phyloP scores from a whole-genome alignment of 2,113 vertebrate species.

The Apistogramma diplotaenia region DNA sequence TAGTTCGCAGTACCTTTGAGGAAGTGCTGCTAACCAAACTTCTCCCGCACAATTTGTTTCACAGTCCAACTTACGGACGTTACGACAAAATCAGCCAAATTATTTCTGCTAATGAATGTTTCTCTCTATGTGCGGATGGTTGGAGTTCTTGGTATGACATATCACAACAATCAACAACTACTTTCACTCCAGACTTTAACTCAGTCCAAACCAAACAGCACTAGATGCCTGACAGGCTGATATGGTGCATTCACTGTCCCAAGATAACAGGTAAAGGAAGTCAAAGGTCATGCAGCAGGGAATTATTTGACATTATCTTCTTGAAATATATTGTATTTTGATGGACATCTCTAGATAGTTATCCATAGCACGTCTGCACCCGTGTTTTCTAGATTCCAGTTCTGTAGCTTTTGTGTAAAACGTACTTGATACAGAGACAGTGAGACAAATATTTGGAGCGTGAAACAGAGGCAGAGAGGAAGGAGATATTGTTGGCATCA shows the following conservation, averaged over 20 bases:
- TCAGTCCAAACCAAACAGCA: background rate
- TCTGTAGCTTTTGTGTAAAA: background rate
- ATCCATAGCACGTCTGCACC: background rate
- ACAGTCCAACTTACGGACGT: background rate
- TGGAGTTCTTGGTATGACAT: background rate
- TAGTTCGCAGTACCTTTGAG: slow-evolving; percentile 21
- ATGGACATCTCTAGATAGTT: too few species aligned
- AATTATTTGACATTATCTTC: too few species aligned
- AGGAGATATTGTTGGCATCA: background rate
- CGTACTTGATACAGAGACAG: too few species aligned
- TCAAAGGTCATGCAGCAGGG: too few species aligned
- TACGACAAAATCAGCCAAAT: background rate
- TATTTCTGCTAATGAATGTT: background rate
- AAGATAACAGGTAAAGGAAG: background rate
- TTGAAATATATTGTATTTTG: too few species aligned
- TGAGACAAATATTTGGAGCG: too few species aligned
- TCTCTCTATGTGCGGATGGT: background rate
- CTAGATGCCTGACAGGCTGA: background rate
- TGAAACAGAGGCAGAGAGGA: too few species aligned
- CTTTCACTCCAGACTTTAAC: background rate
- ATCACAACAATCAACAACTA: background rate
- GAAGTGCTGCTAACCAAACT: slow-evolving; percentile 5
- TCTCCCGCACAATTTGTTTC: slow-evolving; percentile 1
- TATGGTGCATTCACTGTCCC: too few species aligned
- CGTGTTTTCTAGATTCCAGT: background rate